A percentile compares a stretch with the other conserved stretches of the same genome.
phyloP scores from a whole-genome alignment of 1,140 invertebrate genomes.

The Habropoda laboriosa region DNA sequence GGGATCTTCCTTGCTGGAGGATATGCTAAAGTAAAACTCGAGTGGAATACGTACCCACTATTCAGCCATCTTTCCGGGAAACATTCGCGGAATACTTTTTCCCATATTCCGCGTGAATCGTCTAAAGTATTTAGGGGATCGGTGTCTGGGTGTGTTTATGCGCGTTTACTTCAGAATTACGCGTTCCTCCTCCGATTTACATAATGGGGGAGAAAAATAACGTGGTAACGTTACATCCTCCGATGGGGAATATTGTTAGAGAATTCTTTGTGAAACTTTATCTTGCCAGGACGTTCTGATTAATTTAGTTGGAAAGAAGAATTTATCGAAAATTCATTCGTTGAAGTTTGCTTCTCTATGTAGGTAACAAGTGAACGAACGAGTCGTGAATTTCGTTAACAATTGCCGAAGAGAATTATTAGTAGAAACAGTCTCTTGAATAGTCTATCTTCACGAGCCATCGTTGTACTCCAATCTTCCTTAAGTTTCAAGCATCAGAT shows the following conservation, averaged over 20 bases:
- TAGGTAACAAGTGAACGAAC: no score
- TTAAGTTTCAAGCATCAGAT: neutral
- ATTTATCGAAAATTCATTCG: no score
- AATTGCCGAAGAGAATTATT: no score
- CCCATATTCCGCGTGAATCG: conserved; percentile 6
- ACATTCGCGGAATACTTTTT: conserved; percentile 31
- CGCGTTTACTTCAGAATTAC: neutral
- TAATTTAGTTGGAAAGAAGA: neutral
- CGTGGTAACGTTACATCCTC: neutral
- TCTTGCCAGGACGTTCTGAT: neutral
- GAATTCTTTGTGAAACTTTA: neutral
- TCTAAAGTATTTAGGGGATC: conserved; percentile 9
- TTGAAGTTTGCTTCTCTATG: no score
- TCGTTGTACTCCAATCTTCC: neutral
- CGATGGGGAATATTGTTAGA: neutral
- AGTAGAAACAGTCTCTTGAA: no score
- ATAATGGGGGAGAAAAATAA: neutral
- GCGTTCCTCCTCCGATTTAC: neutral
- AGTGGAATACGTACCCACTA: conserved; percentile 38
- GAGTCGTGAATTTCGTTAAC: no score
- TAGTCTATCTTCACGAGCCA: neutral
- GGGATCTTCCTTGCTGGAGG: neutral
- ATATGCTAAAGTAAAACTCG: conserved; percentile 50
- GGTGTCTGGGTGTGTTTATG: neutral
- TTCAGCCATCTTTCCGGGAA: conserved; percentile 29